Conservation (phyloP, 2,797 vertebrate species). For the Chelidonichthys spinosus region DNA sequence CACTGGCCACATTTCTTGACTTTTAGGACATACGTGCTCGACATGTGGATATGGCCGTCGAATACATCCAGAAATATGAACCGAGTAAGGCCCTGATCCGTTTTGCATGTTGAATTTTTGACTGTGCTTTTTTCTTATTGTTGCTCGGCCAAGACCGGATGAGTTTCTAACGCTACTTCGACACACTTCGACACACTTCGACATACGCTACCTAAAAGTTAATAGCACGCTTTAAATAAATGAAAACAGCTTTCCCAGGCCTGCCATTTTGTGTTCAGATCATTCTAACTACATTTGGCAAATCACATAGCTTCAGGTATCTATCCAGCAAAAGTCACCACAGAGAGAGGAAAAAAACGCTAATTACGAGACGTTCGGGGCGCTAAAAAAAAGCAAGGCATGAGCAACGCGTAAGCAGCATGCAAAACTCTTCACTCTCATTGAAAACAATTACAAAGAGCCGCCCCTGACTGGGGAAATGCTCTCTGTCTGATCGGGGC, state of each 20-base stretch:
- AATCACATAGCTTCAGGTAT: not conserved
- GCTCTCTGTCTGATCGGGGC: too few relatives aligned
- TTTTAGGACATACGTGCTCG: conserved; percentile 6
- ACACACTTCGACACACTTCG: too few relatives aligned
- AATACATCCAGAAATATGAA: conserved; percentile 19
- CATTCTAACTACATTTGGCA: not conserved
- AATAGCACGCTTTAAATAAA: not conserved
- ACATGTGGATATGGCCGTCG: conserved; percentile 18
- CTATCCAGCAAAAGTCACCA: not conserved
- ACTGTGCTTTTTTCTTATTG: too few relatives aligned
- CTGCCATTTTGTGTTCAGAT: not conserved
- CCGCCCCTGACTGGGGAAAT: too few relatives aligned
- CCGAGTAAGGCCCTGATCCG: too few relatives aligned
- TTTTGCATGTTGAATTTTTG: too few relatives aligned
- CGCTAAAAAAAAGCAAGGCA: too few relatives aligned
- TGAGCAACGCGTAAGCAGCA: too few relatives aligned
- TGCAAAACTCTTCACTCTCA: not conserved
- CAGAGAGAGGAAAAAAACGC: not conserved
- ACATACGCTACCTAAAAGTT: not conserved
- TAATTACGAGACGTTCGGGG: not conserved
- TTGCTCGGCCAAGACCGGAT: too few relatives aligned
- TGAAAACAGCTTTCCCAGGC: not conserved
- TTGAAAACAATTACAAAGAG: not conserved
- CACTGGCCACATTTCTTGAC: conserved; percentile 4
- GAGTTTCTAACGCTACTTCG: too few relatives aligned